Evolutionary conservation across 2,888 invertebrate genomes (phyloP).

Genomic region (Xestia rhomboidea): DNA sequence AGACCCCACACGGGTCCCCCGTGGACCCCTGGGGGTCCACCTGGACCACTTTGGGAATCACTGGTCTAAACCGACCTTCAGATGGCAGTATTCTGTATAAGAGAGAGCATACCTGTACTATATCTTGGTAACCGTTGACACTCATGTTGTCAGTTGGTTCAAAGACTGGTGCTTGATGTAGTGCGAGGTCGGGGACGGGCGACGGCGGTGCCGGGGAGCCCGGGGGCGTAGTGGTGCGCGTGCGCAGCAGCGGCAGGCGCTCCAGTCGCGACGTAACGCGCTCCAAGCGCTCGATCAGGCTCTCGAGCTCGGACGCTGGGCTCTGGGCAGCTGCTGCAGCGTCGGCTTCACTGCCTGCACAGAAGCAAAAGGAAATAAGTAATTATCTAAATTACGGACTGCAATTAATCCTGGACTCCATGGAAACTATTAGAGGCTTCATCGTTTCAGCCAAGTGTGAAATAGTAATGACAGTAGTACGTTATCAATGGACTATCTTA

Average conservation of each 20-base stretch:
- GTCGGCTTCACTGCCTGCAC: conserved; percentile 88
- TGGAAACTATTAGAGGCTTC: background rate
- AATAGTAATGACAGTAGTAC: background rate
- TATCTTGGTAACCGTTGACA: conserved; percentile 93
- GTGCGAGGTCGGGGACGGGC: conserved; percentile 72
- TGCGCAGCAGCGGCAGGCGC: conserved; percentile 84
- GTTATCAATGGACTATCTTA: background rate
- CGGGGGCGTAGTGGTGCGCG: conserved; percentile 77
- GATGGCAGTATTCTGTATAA: background rate
- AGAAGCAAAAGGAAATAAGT: conserved; percentile 32
- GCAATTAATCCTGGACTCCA: background rate
- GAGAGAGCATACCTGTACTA: conserved; percentile 87
- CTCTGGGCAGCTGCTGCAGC: conserved; percentile 81
- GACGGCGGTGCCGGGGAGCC: conserved; percentile 79
- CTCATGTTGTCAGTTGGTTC: conserved; percentile 91
- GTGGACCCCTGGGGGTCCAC: too few relatives aligned
- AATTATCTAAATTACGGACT: background rate
- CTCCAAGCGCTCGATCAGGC: conserved; percentile 93
- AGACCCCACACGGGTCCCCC: too few relatives aligned
- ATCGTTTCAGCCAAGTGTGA: background rate
- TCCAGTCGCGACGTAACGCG: conserved; percentile 94
- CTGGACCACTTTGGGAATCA: too few relatives aligned
- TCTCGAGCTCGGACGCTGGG: conserved; percentile 92
- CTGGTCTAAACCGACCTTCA: background rate
- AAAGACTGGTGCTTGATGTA: conserved; percentile 69